These are phyloP conservation scores for Hiodon tergisus DNA, from an alignment of 2,113 vertebrate species.

Conservation along the genomic window DNA sequence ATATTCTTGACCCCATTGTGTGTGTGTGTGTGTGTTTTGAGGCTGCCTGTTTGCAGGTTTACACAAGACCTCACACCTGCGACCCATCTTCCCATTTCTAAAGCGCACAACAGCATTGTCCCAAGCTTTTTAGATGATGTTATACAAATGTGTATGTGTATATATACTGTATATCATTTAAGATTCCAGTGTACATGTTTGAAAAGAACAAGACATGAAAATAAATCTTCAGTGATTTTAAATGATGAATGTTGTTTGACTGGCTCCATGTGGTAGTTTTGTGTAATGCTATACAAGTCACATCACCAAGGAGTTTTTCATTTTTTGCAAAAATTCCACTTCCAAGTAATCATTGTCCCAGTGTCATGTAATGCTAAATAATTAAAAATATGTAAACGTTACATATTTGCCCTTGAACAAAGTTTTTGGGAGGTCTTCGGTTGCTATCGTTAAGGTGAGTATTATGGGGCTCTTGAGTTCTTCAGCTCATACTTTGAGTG, in stretches of 20 bases:
- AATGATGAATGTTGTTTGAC: conserved; percentile 9
- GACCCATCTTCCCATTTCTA: conserved; percentile 16
- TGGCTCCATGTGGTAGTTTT: background rate
- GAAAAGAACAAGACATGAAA: background rate
- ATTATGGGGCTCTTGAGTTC: too few species aligned
- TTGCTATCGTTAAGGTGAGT: too few species aligned
- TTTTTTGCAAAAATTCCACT: too few species aligned
- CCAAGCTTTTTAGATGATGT: conserved; percentile 25
- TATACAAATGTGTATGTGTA: conserved; percentile 29
- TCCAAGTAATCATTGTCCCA: too few species aligned
- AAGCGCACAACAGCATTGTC: conserved; percentile 23
- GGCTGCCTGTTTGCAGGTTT: conserved; percentile 2
- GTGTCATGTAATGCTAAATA: too few species aligned
- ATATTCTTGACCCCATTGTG: background rate
- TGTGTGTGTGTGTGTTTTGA: background rate
- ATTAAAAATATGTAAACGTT: too few species aligned
- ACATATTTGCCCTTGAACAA: too few species aligned
- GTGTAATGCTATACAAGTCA: background rate
- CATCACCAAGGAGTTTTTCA: too few species aligned
- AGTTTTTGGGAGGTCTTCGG: too few species aligned
- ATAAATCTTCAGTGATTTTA: conserved; percentile 27
- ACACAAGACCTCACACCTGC: background rate
- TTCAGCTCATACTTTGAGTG: too few species aligned
- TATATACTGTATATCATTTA: conserved; percentile 28
- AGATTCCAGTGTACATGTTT: conserved; percentile 28